Percentiles rank a stretch among this genome's conserved stretches.
phyloP scores from a whole-genome alignment of 2,113 vertebrate genomes.

The Callopanchax toddi region DNA sequence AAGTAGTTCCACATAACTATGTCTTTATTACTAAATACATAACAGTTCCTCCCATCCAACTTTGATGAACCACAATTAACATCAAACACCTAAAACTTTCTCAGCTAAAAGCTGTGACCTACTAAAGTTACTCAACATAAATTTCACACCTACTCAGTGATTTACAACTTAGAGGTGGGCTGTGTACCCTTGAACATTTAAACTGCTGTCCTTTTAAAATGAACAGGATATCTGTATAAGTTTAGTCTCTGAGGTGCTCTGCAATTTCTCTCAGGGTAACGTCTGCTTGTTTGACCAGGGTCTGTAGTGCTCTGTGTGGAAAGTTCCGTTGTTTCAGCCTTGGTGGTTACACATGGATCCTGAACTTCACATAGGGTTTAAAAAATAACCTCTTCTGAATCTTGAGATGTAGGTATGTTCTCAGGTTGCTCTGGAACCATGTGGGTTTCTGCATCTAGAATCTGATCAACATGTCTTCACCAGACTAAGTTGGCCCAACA shows the following conservation, averaged over 20 bases:
- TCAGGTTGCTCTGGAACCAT: background rate
- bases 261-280: background rate
- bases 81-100: background rate
- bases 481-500: too few species aligned
- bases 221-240: background rate
- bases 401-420: background rate
- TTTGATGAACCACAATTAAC: background rate
- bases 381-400: background rate
- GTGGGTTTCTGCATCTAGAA: background rate
- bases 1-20: background rate
- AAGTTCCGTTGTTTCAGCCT: too few species aligned
- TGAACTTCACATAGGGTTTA: background rate
- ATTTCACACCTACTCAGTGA: background rate
- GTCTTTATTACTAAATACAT: background rate
- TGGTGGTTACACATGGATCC: too few species aligned
- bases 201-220: too few species aligned
- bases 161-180: background rate
- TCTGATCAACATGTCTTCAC: background rate
- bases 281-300: background rate
- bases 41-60: slow-evolving; percentile 2
- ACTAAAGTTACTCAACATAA: background rate
- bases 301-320: background rate
- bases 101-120: background rate
- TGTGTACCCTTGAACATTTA: too few species aligned
- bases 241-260: slow-evolving; percentile 6